These are phyloP conservation scores for Sciurus carolinensis DNA, from an alignment of 2,797 vertebrate genomes.

Conservation along the genomic window DNA sequence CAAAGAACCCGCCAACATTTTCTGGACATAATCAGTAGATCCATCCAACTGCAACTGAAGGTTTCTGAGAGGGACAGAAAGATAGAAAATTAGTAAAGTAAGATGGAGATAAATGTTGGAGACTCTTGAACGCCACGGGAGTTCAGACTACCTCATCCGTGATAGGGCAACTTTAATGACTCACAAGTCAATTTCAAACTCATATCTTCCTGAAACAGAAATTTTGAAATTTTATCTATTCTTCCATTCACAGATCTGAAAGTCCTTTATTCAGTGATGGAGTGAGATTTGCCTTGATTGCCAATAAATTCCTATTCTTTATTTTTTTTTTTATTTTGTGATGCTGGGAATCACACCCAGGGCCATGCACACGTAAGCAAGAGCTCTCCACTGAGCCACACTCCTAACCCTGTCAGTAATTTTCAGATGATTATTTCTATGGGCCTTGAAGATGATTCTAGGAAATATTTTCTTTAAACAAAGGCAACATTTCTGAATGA, in stretches of 20 bases:
- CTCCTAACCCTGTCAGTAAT: not conserved
- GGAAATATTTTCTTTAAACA: not conserved
- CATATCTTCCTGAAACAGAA: not conserved
- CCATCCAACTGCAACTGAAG: not conserved
- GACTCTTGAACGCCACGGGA: not conserved
- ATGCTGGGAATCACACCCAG: not conserved
- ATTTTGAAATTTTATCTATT: not conserved
- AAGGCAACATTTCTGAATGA: slow-evolving; percentile 7
- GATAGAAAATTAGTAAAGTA: not conserved
- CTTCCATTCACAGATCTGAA: not conserved
- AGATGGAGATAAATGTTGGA: not conserved
- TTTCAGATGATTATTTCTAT: slow-evolving; percentile 28
- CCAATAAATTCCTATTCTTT: not conserved
- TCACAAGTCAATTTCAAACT: not conserved
- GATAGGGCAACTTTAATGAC: not conserved
- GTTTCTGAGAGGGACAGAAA: not conserved
- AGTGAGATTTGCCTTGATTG: not conserved
- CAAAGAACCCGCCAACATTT: not conserved
- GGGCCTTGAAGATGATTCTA: not conserved
- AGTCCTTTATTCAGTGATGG: not conserved
- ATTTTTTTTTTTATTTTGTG: not conserved
- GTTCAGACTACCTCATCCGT: not conserved
- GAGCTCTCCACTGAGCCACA: not conserved
- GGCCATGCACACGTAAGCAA: not conserved
- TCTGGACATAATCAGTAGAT: not conserved